These are phyloP conservation scores for Plodia interpunctella DNA, from an alignment of 1,140 invertebrate species.

Conservation along the genomic window DNA sequence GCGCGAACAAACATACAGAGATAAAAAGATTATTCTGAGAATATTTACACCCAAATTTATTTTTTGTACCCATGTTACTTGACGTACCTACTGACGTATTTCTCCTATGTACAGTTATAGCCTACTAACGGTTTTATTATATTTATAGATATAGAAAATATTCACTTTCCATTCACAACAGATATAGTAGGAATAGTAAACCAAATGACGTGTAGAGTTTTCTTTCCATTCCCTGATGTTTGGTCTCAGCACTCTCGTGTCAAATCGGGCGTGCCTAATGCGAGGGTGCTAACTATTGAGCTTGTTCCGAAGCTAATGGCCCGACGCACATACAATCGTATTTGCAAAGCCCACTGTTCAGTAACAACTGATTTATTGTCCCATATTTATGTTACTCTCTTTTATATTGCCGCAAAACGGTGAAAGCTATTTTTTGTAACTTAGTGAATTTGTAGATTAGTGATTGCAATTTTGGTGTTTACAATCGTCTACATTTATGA, in stretches of 20 bases:
- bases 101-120: no score
- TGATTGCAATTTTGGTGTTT: no score
- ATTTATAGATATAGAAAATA: no score
- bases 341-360: constrained; percentile 3
- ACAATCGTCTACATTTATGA: no score
- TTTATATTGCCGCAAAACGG: background rate
- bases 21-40: no score
- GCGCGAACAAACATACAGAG: no score
- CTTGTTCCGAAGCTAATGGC: background rate
- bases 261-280: constrained; percentile 7
- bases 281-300: constrained; percentile 1
- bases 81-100: no score
- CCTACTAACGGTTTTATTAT: no score
- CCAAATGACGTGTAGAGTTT: background rate
- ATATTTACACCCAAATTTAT: no score
- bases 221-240: constrained; percentile 1
- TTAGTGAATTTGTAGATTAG: no score
- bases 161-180: background rate
- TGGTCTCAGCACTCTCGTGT: background rate
- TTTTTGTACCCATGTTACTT: no score
- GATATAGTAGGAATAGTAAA: background rate
- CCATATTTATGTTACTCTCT: background rate
- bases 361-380: constrained; percentile 9
- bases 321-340: background rate
- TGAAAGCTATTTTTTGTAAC: no score